A percentile compares a stretch with the other conserved stretches of the same genome.
Evolutionary conservation across 2,797 vertebrate species (phyloP).

Genomic region (Lagorchestes hirsutus): DNA sequence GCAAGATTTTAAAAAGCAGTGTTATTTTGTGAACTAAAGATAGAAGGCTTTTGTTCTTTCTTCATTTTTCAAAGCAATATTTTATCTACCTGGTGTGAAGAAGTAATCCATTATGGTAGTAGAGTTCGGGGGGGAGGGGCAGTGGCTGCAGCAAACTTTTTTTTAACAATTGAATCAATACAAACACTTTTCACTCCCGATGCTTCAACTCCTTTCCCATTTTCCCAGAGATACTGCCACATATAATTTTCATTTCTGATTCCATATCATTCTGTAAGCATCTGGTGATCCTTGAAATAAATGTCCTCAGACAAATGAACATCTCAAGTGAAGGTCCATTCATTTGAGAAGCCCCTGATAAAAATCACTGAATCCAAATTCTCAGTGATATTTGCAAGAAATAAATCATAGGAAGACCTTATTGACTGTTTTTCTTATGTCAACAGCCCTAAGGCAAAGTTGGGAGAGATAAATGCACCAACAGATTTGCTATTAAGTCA

Average conservation of each 20-base stretch:
- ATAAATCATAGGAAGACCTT: conserved; percentile 57
- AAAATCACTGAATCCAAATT: conserved; percentile 41
- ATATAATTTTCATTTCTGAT: conserved; percentile 4
- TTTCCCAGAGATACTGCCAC: not conserved
- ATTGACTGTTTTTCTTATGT: conserved; percentile 57
- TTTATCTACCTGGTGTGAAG: conserved; percentile 8
- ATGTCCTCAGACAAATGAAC: conserved; percentile 47
- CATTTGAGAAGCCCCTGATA: conserved; percentile 12
- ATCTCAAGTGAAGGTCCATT: not conserved
- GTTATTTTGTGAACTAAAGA: not conserved
- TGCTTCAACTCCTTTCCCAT: not conserved
- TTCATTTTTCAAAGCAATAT: not conserved
- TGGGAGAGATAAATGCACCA: conserved; percentile 51
- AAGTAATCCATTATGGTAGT: not conserved
- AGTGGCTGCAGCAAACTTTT: rapidly evolving
- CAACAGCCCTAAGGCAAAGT: conserved; percentile 62
- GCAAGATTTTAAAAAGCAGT: not conserved
- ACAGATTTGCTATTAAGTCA: conserved; percentile 44
- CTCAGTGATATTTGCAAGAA: conserved; percentile 31
- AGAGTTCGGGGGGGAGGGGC: not conserved
- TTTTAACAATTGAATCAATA: rapidly evolving
- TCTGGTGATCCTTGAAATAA: conserved; percentile 64
- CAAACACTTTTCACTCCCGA: not conserved
- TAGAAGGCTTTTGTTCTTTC: not conserved
- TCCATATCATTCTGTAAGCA: not conserved